Base-by-base conservation (phyloP, 2,113 vertebrate species). In the Vulpes ferrilata region DNA sequence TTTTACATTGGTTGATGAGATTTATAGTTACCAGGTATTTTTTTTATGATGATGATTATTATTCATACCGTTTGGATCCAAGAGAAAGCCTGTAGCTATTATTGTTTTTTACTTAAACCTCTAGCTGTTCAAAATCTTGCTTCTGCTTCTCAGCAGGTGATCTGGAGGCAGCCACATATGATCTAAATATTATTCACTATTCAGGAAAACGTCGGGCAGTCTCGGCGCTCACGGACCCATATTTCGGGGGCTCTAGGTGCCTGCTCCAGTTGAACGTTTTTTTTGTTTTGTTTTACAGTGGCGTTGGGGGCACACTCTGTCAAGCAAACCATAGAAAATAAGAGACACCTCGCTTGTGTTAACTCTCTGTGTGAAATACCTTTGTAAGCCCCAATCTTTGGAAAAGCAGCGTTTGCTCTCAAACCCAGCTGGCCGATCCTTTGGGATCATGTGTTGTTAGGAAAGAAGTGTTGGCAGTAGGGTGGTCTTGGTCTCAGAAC, bases 11-110 rank as follows among this genome's bases (percentile, higher is more conserved):
- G 97, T 98, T 99, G 99, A 99, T 99, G 99, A 99, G 98, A 99
- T 99, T 99, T 99, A 99, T 98, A 98, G 98, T 99, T 99, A 98
- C 98, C 98, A 98, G 98, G 98, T 99, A 99, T 98, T 98, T 98
- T 98, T 97, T 98, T 98, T 97, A 98, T 96, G 97, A 97, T 98
- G 84, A 97, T 99, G 55, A 98, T 99, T 98, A 99, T 99, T 98
- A 99, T 99, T 99, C 98, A 98, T 98, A 97, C 98, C 64, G 67
- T 98, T 99, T 98, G 98, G 98, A 98, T 98, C 96, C 97, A 86
- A 97, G 98, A 99, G 98, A 98, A 98, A 99, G 98, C 98, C 98
- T 97, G 97, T 98, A 98, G 99, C 98, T 98, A 96, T 99, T 99
- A 98, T 98, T 98, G 97, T 98, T 98, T 99, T 96, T 98, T 99